Percentiles rank a stretch among this genome's conserved stretches.
phyloP scores from a whole-genome alignment of 2,888 invertebrate species.

The Chirona hameri region DNA sequence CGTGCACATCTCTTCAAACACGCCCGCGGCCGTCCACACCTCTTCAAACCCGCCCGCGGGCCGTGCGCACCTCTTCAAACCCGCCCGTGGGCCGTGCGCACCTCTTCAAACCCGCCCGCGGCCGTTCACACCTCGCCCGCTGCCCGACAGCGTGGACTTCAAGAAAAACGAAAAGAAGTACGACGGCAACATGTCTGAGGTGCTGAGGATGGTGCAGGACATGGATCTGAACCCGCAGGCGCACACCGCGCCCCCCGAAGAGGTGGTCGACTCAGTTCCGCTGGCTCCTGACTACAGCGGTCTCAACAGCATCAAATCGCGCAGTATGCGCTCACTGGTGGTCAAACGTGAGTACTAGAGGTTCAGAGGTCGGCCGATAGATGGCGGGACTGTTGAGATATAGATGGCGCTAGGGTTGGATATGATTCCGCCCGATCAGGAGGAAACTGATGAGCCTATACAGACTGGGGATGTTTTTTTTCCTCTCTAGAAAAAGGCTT shows the following conservation, averaged over 20 bases:
- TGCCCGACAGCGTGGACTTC: conserved; percentile 38
- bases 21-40: no score
- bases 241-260: conserved; percentile 49
- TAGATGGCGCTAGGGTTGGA: no score
- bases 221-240: conserved; percentile 74
- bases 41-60: no score
- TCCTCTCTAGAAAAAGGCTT: no score
- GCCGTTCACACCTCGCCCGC: neutral
- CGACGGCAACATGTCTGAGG: conserved; percentile 77
- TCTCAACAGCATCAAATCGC: neutral
- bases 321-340: neutral
- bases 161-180: conserved; percentile 60
- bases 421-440: no score
- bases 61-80: no score
- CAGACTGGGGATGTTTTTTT: no score
- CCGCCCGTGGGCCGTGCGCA: no score
- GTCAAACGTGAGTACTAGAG: conserved; percentile 31
- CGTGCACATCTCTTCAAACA: no score
- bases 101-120: no score
- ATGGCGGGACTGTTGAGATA: no score
- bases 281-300: neutral
- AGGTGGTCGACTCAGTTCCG: neutral
- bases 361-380: neutral
- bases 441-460: no score
- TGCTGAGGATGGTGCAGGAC: conserved; percentile 84